Evolutionary conservation across 2,797 vertebrate genomes (phyloP).

Genomic region (Xiphorhynchus erythropygius): DNA sequence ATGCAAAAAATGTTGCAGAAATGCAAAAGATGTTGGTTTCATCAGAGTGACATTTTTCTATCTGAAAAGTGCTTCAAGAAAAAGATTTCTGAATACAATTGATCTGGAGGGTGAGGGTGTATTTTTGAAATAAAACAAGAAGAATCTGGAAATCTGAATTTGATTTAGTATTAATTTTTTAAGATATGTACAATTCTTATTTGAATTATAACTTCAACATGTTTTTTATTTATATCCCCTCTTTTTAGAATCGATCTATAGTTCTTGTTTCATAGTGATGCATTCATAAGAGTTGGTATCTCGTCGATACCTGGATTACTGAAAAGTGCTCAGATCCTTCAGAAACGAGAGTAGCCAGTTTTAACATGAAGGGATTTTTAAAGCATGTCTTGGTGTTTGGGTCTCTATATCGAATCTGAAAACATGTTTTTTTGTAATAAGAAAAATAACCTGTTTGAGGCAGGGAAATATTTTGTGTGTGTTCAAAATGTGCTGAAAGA

Average conservation of each 20-base stretch:
- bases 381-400: not conserved
- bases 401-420: not conserved
- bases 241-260: not conserved
- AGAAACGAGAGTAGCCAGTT: not conserved
- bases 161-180: not conserved
- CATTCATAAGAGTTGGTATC: not conserved
- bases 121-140: not conserved
- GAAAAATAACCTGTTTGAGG: not conserved
- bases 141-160: not conserved
- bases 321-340: not conserved
- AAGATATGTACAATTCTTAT: not conserved
- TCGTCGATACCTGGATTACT: not conserved
- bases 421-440: not conserved
- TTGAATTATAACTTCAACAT: not conserved
- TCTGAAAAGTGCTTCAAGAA: not conserved
- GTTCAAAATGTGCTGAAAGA: not conserved
- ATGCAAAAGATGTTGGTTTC: constrained; percentile 23
- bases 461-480: not conserved
- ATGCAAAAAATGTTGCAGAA: constrained; percentile 10
- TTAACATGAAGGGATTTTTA: not conserved
- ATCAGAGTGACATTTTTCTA: not conserved
- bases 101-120: not conserved
- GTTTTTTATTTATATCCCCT: not conserved
- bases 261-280: not conserved
- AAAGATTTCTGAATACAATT: not conserved